Evolutionary conservation across 2,113 vertebrate species (phyloP).

Genomic region (Lepidothrix coronata): DNA sequence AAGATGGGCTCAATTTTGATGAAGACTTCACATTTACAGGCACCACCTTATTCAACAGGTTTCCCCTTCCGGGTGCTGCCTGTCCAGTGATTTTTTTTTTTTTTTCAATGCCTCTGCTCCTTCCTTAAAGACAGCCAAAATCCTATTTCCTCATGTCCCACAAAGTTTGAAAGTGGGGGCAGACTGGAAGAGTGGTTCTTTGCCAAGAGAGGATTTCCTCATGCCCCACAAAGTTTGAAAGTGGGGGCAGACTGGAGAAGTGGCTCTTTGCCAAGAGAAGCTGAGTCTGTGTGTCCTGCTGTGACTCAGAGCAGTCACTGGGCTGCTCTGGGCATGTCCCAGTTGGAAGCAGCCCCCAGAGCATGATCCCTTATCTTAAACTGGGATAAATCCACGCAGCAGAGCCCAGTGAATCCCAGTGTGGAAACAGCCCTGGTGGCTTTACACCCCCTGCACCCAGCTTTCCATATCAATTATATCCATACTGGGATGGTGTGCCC

Average conservation of each 20-base stretch:
- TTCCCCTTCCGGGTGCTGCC: not conserved
- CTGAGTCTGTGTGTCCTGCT: not conserved
- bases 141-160: not conserved
- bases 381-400: not conserved
- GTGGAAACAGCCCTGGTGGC: not conserved
- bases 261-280: not conserved
- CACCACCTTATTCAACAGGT: not conserved
- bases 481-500: rapidly evolving
- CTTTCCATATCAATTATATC: not conserved
- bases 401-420: rapidly evolving
- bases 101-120: not conserved
- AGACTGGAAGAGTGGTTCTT: not conserved
- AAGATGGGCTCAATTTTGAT: not conserved
- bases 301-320: rapidly evolving
- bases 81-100: not conserved
- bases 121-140: not conserved
- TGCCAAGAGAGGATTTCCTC: not conserved
- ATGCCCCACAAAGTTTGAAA: not conserved
- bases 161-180: not conserved
- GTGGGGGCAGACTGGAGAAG: not conserved
- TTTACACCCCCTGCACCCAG: not conserved
- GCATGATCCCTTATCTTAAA: not conserved
- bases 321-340: not conserved
- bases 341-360: not conserved
- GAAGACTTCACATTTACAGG: not conserved